Conservation (phyloP, 2,888 invertebrate genomes). For the Lithophane leautieri region DNA sequence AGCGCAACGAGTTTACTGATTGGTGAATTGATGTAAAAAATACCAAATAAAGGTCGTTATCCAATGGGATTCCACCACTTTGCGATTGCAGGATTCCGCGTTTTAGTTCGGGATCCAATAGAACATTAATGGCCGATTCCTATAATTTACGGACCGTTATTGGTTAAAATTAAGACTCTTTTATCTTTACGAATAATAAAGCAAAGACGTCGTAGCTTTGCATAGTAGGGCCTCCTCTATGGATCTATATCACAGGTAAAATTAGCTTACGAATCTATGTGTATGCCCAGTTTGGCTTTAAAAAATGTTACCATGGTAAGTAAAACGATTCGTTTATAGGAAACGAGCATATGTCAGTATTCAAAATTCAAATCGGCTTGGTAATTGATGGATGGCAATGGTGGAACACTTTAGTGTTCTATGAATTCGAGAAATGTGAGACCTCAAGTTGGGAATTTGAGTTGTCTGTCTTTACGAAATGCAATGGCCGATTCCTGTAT, state of each 20-base stretch:
- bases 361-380: constrained; percentile 35
- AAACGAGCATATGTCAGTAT: constrained; percentile 35
- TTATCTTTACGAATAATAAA: too few relatives aligned
- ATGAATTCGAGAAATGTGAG: constrained; percentile 4
- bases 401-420: constrained; percentile 6
- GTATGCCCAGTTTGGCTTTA: too few relatives aligned
- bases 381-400: constrained; percentile 19
- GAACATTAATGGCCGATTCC: too few relatives aligned
- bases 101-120: background rate
- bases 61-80: constrained; percentile 15
- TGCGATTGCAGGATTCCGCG: constrained; percentile 1
- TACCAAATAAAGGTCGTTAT: background rate
- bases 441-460: too few relatives aligned
- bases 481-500: background rate
- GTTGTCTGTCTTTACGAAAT: background rate
- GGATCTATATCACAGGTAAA: too few relatives aligned
- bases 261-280: too few relatives aligned
- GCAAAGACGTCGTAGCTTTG: too few relatives aligned
- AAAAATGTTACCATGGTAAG: too few relatives aligned
- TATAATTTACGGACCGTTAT: too few relatives aligned
- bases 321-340: too few relatives aligned
- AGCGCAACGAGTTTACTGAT: background rate
- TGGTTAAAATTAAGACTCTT: too few relatives aligned
- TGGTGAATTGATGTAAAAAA: constrained; percentile 7
- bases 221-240: too few relatives aligned